Evolutionary conservation across 2,113 vertebrate species (phyloP).

Genomic region (Cyphomyrus plagiostoma): DNA sequence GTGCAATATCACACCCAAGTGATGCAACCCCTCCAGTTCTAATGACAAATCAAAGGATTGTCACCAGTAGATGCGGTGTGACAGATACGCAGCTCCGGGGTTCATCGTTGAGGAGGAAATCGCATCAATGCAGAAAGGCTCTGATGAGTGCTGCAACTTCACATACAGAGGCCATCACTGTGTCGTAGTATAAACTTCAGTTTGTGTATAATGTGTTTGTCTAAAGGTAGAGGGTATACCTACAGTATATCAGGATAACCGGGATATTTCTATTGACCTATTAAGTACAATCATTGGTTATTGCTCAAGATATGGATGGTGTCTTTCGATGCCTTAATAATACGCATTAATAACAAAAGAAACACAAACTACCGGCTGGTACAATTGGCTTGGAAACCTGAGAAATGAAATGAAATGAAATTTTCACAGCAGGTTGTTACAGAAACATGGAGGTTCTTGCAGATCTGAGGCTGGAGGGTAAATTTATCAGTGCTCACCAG

Average conservation of each 20-base stretch:
- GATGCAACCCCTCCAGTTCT: neutral
- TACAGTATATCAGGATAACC: neutral
- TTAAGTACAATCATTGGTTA: neutral
- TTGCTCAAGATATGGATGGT: neutral
- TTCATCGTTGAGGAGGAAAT: neutral
- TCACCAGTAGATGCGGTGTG: neutral
- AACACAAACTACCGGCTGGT: neutral
- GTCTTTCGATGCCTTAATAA: neutral
- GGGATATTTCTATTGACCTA: neutral
- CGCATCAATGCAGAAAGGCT: neutral
- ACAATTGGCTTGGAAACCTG: neutral
- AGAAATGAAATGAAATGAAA: neutral
- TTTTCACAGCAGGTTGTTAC: slow-evolving; percentile 5
- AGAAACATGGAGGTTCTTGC: neutral
- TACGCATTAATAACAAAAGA: neutral
- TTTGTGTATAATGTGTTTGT: neutral
- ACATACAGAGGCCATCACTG: neutral
- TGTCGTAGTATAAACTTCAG: neutral
- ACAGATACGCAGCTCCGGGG: neutral
- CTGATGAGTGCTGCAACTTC: neutral
- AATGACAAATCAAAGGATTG: slow-evolving; percentile 6
- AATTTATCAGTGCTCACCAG: slow-evolving; percentile 6
- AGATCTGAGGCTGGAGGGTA: neutral
- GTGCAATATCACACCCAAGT: neutral
- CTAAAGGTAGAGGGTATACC: neutral